phyloP scores from a whole-genome alignment of 2,797 vertebrate genomes.

The Malacoctenus gilli region DNA sequence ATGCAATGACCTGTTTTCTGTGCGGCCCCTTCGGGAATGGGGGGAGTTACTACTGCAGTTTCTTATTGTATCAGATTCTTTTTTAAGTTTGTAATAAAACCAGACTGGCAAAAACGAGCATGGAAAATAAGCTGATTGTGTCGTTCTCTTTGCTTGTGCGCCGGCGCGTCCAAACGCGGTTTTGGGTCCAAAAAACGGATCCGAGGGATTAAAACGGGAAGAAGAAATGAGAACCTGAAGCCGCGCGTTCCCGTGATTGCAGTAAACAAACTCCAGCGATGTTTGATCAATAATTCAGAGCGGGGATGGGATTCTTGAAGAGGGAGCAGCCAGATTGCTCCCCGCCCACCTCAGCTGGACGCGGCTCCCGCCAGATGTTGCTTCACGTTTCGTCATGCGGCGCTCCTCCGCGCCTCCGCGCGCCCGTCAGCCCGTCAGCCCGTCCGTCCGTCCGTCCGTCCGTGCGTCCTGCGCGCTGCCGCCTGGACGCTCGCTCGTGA shows the following conservation, averaged over 20 bases:
- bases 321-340: constrained; percentile 53
- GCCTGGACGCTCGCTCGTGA: constrained; percentile 15
- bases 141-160: constrained; percentile 52
- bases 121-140: constrained; percentile 67
- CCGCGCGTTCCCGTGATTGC: constrained; percentile 24
- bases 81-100: constrained; percentile 99
- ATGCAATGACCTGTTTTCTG: constrained; percentile 86
- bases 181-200: constrained; percentile 3
- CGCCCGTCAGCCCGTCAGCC: background rate
- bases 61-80: constrained; percentile 96
- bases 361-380: constrained; percentile 59
- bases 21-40: constrained; percentile 68
- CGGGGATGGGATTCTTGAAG: constrained; percentile 44
- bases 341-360: constrained; percentile 63
- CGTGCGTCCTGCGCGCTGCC: constrained; percentile 21
- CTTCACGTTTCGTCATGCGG: constrained; percentile 71
- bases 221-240: constrained; percentile 18
- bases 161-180: too few species aligned
- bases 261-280: constrained; percentile 59
- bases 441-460: background rate
- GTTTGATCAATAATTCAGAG: constrained; percentile 73
- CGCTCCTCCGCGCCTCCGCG: background rate
- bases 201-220: constrained; percentile 12
- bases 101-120: constrained; percentile 75
- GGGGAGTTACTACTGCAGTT: constrained; percentile 89